Evolutionary conservation across 2,888 invertebrate species (phyloP).

Genomic region (Darwinula stevensoni): DNA sequence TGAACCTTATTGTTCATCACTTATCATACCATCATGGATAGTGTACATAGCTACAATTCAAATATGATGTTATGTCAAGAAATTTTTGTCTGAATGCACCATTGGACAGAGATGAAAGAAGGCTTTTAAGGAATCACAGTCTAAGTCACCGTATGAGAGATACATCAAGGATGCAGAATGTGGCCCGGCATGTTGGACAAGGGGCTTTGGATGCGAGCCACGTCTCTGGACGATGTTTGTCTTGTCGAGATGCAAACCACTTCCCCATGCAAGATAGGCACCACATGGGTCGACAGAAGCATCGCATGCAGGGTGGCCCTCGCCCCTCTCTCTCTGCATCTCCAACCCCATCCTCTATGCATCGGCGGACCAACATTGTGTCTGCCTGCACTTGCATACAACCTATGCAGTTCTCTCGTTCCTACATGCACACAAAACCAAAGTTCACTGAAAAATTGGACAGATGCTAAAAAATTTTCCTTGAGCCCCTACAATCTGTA

Average conservation of each 20-base stretch:
- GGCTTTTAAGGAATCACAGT: too few relatives aligned
- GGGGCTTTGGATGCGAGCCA: conserved; percentile 58
- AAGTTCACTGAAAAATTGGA: too few relatives aligned
- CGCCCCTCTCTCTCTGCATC: conserved; percentile 18
- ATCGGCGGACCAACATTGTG: conserved; percentile 42
- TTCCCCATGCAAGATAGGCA: conserved; percentile 52
- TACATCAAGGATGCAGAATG: conserved; percentile 59
- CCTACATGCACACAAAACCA: conserved; percentile 20
- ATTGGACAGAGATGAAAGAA: too few relatives aligned
- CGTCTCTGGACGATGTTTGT: conserved; percentile 29
- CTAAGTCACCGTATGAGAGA: too few relatives aligned
- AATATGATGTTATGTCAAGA: too few relatives aligned
- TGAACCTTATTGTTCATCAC: too few relatives aligned
- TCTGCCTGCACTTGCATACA: conserved; percentile 52
- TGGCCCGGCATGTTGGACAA: conserved; percentile 59
- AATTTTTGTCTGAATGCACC: too few relatives aligned
- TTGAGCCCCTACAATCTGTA: too few relatives aligned
- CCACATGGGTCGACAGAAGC: conserved; percentile 64
- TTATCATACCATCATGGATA: too few relatives aligned
- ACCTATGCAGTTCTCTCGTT: conserved; percentile 52
- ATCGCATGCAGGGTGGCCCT: conserved; percentile 21
- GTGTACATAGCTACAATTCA: too few relatives aligned
- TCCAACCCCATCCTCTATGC: conserved; percentile 16
- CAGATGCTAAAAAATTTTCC: too few relatives aligned
- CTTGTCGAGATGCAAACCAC: conserved; percentile 38